Base-by-base conservation (phyloP, 23 tunicate species). In the Trididemnum clinides region DNA sequence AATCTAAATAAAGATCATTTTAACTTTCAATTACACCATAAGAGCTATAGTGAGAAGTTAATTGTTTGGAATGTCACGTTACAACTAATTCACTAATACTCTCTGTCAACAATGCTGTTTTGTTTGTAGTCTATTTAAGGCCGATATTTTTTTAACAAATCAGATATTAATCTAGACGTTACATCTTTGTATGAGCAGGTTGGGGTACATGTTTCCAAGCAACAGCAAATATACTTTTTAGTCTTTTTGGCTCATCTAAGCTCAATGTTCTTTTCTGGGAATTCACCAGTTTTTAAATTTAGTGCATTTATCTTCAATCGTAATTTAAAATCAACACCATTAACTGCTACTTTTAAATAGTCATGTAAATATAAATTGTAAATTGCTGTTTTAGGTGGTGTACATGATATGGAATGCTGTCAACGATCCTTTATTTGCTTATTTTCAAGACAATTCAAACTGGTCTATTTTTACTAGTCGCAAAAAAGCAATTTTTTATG, bases 321-420 rank as follows among this genome's bases (percentile, higher is more conserved):
- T 63, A n/a, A 18, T 63, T 63, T n/a, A 7, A 7, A 7, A 44
- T 44, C 15, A 15, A 15, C 15, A 44, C n/a, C 28, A 33, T 70
- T 30, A 3, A 6, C 5, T 5, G 39, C 30, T 5, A 32, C 6
- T 70, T 70, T 70, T 10, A 29, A 70, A 7, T 38, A n/a, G 4
- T 64, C 15, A 44, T 44, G 10, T 44, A 44, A 44, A 44, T 44
- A 44, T 44, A 44, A 44, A 44, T 7, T 7, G 15, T 44, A 15
- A 15, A 7, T 44, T 59, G 21, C 25, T 59, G 25, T 63, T 78
- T 28, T 28, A 93, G 98, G 72, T 93, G 28, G 88, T 85, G 32
- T 93, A 93, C 57, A 84, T 93, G 98, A 64, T 93, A n/a, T 93
- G 98, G 98, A 93, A 93, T 75, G 92, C 98, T 0, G 88, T 93